phyloP scores from a whole-genome alignment of 2,888 invertebrate genomes.

The Eulithis testata region DNA sequence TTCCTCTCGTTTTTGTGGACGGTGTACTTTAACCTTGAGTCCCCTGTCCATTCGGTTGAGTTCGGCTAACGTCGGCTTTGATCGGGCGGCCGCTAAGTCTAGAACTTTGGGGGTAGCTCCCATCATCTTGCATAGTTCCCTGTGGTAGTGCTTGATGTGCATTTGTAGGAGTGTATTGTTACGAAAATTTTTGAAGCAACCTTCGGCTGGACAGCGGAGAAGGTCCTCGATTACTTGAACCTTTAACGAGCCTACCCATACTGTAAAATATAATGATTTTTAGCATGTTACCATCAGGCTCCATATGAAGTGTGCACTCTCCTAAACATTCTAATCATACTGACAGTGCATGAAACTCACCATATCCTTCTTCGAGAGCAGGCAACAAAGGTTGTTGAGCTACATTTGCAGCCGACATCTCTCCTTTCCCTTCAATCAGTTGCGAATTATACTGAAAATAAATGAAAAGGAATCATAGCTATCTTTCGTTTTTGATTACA shows the following conservation, averaged over 20 bases:
- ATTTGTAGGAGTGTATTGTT: slow-evolving; percentile 96
- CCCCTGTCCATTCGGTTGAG: slow-evolving; percentile 50
- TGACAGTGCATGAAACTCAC: slow-evolving; percentile 44
- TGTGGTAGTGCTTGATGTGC: slow-evolving; percentile 98
- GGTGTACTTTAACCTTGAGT: slow-evolving; percentile 69
- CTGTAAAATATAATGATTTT: slow-evolving; percentile 54
- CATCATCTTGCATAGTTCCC: slow-evolving; percentile 89
- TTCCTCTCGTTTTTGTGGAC: slow-evolving; percentile 64
- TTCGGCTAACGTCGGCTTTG: slow-evolving; percentile 62
- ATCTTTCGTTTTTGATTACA: no score
- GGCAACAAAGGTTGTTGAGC: slow-evolving; percentile 45
- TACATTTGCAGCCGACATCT: slow-evolving; percentile 7
- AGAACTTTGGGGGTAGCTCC: slow-evolving; percentile 94
- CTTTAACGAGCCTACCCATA: slow-evolving; percentile 84
- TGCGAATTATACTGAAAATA: slow-evolving; percentile 37
- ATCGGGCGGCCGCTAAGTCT: slow-evolving; percentile 93
- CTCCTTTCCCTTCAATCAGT: slow-evolving; percentile 27
- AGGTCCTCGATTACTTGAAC: slow-evolving; percentile 89
- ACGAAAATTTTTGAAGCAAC: slow-evolving; percentile 94
- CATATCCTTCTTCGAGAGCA: slow-evolving; percentile 70
- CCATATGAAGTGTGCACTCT: no score
- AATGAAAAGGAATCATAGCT: neutral
- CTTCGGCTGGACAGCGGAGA: slow-evolving; percentile 90
- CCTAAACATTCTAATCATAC: no score
- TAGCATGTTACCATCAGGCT: neutral